Base-by-base conservation (phyloP, 2,113 vertebrate genomes). In the Pyrgilauda ruficollis region DNA sequence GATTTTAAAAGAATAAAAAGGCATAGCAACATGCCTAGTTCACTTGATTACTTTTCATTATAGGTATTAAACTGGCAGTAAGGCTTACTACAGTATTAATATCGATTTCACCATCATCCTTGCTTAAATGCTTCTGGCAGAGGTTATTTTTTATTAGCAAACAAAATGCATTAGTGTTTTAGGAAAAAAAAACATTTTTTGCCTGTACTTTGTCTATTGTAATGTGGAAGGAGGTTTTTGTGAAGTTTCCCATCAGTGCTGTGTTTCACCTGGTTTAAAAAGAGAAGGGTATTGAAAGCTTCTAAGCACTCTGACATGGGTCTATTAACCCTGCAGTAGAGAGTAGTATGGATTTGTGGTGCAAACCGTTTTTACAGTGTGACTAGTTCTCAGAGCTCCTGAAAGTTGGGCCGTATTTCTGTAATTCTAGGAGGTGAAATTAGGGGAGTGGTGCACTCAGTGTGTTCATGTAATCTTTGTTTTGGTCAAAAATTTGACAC, bases 131-230 rank as follows among this genome's bases (percentile, higher is more conserved):
- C 35, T 13, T 88, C 50, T 93, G 67, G 27, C 64, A 86, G 68
- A 77, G 33, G 24, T 82, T 94, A 35, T 17, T 75, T 86, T 90
- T 93, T 58, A 66, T 62, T 81, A 80, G 64, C 20, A 78, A 89
- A 15, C 30, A 90, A 79, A 93, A 90, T 74, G 9, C 10, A 15
- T 31, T 83, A 11, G 8, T 73, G 44, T 72, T 90, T 77, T 63
- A 59, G 37, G 37, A 39, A 87, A 77, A 82, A 47, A n/a, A 77
- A 28, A 20, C 13, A 1, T 3, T 74, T 75, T 75, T 87, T 91
- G 11, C 22, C 35, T 6, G 0, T 85, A 87, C 19, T 81, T 83
- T 93, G 10, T 58, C 39, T 84, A 37, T 14, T 47, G 15, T 84
- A 39, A 21, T 41, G 6, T 68, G 49, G 24, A 72, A 93, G 47